Base-by-base conservation (phyloP, 2,113 vertebrate species). In the Dascyllus trimaculatus region DNA sequence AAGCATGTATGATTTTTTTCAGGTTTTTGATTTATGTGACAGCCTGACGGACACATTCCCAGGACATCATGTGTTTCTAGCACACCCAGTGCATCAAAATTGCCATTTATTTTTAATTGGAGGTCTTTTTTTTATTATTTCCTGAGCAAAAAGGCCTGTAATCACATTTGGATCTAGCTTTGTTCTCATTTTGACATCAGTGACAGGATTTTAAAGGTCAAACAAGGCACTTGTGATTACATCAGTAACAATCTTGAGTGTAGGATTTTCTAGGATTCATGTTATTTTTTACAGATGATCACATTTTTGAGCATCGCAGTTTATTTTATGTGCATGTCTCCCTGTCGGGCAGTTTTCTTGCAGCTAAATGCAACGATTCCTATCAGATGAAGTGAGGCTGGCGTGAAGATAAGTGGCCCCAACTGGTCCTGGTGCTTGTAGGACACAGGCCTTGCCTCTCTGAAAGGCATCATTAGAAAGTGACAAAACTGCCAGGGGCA, bases 401-500 rank as follows among this genome's bases (percentile, higher is more conserved):
- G 85, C 64, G 43, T 83, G 68, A 92, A 90, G 84, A 90, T 85
- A 81, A 61, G 92, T 82, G 82, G 86, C 91, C 94, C 80, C 83
- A 90, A 92, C 83, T 89, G 92, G 71, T 84, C 87, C 68, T 22
- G 13, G 58, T 81, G 81, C 38, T 91, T 80, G 57, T 80, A 56
- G 81, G 77, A 91, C 80, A 38, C 10, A 65, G 78, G 90, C 83
- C 92, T 76, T 58, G 84, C 74, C 82, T 92, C 85, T 80, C 88
- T 87, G 85, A 91, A 91, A 95, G 84, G 89, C 91, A 82, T 93
- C 86, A 93, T 85, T 95, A 93, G 91, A 88, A 94, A 89, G 95
- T 94, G 94, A 92, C 89, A 95, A 95, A 96, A 94, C 61, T 90
- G 94, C 94, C 95, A 63, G 92, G 91, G 95, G 95, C 94, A 85